Percentiles rank a stretch among this genome's conserved stretches.
These are phyloP conservation scores for Stenopsyche tienmushanensis DNA, from an alignment of 1,140 invertebrate genomes.

Conservation along the genomic window DNA sequence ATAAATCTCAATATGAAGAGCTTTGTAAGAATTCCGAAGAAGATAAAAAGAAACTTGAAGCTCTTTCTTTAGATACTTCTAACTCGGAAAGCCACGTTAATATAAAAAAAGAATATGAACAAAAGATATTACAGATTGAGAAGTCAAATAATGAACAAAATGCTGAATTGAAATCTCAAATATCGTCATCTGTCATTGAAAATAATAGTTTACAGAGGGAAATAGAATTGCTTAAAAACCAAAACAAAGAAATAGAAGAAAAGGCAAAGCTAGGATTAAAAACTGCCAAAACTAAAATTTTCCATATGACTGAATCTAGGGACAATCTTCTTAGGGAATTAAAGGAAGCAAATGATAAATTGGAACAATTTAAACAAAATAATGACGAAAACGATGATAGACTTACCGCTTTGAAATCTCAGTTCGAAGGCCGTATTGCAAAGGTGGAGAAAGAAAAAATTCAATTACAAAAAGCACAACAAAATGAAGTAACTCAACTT, in stretches of 20 bases:
- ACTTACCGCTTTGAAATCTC: constrained; percentile 65
- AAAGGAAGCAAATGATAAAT: constrained; percentile 60
- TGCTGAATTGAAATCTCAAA: constrained; percentile 63
- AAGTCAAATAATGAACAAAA: constrained; percentile 55
- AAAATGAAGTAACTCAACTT: constrained; percentile 61
- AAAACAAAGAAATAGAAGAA: constrained; percentile 68
- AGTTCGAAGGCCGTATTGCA: constrained; percentile 70
- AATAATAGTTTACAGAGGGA: constrained; percentile 69
- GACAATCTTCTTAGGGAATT: constrained; percentile 61
- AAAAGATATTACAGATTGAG: constrained; percentile 48
- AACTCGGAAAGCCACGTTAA: constrained; percentile 48
- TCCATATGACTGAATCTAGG: constrained; percentile 67
- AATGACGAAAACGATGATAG: constrained; percentile 62
- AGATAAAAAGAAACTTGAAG: constrained; percentile 58
- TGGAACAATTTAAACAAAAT: constrained; percentile 54
- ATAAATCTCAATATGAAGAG: constrained; percentile 85
- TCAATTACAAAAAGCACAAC: constrained; percentile 65
- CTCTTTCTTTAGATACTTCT: constrained; percentile 47
- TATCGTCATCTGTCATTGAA: constrained; percentile 60
- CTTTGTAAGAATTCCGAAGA: constrained; percentile 64
- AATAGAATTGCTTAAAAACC: constrained; percentile 66
- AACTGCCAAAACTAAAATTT: constrained; percentile 69
- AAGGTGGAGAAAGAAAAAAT: constrained; percentile 75
- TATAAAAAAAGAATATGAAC: constrained; percentile 47
- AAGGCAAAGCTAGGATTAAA: constrained; percentile 72